Conservation (phyloP, 2,797 vertebrate genomes). For the Harpagifer antarcticus region DNA sequence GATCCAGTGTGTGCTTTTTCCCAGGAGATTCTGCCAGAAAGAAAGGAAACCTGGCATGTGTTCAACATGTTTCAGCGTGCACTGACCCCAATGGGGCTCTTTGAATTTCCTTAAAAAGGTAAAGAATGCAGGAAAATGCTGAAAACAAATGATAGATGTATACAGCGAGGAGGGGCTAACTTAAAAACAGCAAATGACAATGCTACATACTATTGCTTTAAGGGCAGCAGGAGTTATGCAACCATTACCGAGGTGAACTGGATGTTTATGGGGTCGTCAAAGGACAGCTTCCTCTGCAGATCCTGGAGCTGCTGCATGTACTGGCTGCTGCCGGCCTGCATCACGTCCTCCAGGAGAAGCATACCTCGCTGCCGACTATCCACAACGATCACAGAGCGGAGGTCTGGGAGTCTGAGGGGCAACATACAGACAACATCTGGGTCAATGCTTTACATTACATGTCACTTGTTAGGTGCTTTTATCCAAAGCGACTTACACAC, state of each 20-base stretch:
- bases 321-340: slow-evolving; percentile 86
- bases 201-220: neutral
- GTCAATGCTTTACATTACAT: neutral
- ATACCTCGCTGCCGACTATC: slow-evolving; percentile 88
- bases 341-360: slow-evolving; percentile 88
- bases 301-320: slow-evolving; percentile 83
- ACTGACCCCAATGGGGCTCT: neutral
- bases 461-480: too few species aligned
- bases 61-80: neutral
- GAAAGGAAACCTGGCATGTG: neutral
- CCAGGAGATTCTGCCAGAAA: neutral
- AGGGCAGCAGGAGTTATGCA: neutral
- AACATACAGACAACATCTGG: neutral
- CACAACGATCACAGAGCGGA: slow-evolving; percentile 86
- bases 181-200: too few species aligned
- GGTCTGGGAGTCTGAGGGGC: slow-evolving; percentile 88
- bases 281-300: slow-evolving; percentile 85
- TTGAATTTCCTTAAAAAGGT: too few species aligned
- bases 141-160: too few species aligned
- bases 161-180: too few species aligned
- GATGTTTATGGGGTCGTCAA: slow-evolving; percentile 93
- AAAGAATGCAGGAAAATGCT: too few species aligned
- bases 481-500: too few species aligned
- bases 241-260: slow-evolving; percentile 93
- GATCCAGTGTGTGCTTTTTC: too few species aligned